These are phyloP conservation scores for Pocillopora grandis DNA, from an alignment of 92 coral and sea anemone species.

Conservation along the genomic window DNA sequence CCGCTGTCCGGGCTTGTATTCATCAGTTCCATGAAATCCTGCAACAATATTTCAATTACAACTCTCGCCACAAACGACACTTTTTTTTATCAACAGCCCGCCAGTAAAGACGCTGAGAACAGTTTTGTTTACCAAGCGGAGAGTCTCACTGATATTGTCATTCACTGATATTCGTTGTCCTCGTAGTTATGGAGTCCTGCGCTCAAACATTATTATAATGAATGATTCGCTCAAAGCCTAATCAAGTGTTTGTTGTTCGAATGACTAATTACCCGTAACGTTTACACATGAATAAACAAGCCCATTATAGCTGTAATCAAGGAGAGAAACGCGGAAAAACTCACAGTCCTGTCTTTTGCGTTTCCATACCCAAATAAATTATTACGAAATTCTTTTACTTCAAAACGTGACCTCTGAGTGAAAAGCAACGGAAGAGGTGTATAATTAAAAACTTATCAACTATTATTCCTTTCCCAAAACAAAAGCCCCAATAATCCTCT, in stretches of 20 bases:
- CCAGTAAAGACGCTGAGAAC: neutral
- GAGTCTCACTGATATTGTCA: neutral
- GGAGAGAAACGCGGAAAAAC: neutral
- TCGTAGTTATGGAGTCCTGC: neutral
- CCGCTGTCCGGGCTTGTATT: conserved; percentile 72
- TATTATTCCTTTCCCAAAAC: neutral
- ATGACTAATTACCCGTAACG: conserved; percentile 1
- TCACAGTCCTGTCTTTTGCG: neutral
- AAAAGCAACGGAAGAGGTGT: neutral
- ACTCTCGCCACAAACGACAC: neutral
- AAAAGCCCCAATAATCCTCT: neutral
- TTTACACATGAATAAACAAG: neutral
- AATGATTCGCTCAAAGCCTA: neutral
- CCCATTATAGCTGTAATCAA: too few species aligned
- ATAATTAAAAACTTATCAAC: neutral
- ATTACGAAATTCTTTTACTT: neutral
- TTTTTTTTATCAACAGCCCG: neutral
- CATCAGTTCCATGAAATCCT: conserved; percentile 86
- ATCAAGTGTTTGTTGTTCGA: neutral
- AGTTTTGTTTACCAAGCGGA: neutral
- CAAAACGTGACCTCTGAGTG: neutral
- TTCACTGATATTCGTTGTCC: neutral
- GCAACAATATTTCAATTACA: conserved; percentile 8
- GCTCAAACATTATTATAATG: neutral
- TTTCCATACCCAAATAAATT: neutral